A percentile compares a stretch with the other conserved stretches of the same genome.
phyloP scores from a whole-genome alignment of 2,797 vertebrate genomes.

The Macrochelys suwanniensis region DNA sequence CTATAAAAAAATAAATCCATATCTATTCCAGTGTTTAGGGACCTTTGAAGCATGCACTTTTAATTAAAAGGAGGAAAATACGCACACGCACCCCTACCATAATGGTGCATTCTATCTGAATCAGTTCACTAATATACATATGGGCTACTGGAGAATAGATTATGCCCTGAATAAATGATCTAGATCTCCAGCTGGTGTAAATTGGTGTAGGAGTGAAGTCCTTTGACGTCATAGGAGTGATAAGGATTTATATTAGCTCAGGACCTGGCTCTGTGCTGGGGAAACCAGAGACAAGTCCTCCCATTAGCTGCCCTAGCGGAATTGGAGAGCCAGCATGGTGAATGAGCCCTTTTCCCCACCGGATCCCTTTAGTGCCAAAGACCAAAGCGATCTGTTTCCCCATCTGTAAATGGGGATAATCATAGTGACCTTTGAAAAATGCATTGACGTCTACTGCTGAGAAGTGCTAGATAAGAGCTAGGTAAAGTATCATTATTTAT shows the following conservation, averaged over 20 bases:
- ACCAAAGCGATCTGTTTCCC: background rate
- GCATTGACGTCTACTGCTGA: too few relatives aligned
- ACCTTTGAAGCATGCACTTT: slow-evolving; percentile 15
- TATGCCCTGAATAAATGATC: background rate
- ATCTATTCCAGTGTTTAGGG: slow-evolving; percentile 36
- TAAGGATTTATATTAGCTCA: background rate
- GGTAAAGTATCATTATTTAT: background rate
- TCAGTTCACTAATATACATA: background rate
- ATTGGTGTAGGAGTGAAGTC: background rate
- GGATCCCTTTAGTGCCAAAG: background rate
- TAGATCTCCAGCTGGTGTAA: background rate
- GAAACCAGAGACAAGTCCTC: background rate
- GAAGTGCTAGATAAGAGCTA: too few relatives aligned
- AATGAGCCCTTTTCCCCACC: background rate
- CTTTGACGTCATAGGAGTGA: background rate
- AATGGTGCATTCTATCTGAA: background rate
- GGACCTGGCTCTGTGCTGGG: background rate
- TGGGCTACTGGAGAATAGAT: background rate
- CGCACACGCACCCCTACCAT: background rate
- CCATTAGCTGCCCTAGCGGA: background rate
- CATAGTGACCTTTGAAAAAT: background rate
- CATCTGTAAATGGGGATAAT: background rate
- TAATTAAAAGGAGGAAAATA: background rate
- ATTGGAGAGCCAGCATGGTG: background rate
- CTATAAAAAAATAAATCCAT: slow-evolving; percentile 34